These are phyloP conservation scores for Apantesis nais DNA, from an alignment of 2,888 invertebrate species.

Conservation along the genomic window DNA sequence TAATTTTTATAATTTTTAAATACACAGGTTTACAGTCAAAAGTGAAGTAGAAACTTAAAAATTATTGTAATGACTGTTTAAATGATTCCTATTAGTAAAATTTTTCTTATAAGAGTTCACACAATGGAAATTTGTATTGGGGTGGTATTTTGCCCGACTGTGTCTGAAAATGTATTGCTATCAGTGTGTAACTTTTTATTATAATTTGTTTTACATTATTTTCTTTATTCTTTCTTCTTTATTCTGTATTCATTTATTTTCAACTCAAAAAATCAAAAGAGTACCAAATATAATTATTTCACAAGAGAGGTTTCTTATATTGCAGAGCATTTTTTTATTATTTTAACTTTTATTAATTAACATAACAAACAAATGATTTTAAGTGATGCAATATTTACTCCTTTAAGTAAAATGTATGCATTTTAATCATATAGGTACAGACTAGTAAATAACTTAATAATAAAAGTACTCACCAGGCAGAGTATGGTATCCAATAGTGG, in stretches of 20 bases:
- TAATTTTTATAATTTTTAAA: not conserved
- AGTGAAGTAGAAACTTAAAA: not conserved
- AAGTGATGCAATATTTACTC: not conserved
- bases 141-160: not conserved
- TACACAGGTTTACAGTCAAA: not conserved
- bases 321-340: no score
- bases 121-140: not conserved
- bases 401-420: not conserved
- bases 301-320: no score
- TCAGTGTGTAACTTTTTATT: not conserved
- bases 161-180: no score
- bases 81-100: not conserved
- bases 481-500: conserved; percentile 81
- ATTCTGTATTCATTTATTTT: no score
- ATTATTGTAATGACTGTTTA: not conserved
- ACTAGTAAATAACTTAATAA: conserved; percentile 4
- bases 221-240: no score
- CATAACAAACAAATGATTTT: not conserved
- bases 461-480: conserved; percentile 65
- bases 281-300: no score
- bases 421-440: not conserved
- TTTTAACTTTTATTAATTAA: no score
- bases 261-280: no score
- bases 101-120: not conserved
- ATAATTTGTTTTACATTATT: not conserved